These are phyloP conservation scores for Delphinus delphis DNA, from an alignment of 2,113 vertebrate species.

Conservation along the genomic window DNA sequence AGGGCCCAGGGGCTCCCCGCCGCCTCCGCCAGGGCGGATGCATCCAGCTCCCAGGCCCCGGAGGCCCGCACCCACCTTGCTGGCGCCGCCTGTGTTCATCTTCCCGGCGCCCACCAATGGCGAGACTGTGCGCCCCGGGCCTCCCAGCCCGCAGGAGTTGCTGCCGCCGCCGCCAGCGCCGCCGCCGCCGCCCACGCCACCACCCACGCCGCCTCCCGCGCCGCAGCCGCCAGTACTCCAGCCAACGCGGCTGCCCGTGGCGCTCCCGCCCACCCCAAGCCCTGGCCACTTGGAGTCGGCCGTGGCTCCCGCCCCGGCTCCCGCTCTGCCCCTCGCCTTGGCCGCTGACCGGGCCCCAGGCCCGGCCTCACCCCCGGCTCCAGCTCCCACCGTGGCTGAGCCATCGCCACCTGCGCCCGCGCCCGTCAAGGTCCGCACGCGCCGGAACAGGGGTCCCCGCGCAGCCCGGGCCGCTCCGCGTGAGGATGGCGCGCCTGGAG, in stretches of 20 bases:
- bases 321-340: background rate
- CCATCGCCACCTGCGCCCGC: background rate
- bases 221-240: background rate
- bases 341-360: background rate
- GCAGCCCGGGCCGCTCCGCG: background rate
- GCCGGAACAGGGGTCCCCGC: constrained; percentile 54
- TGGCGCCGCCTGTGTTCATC: constrained; percentile 75
- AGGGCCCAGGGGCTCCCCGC: constrained; percentile 57
- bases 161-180: background rate
- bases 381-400: background rate
- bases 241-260: background rate
- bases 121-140: background rate
- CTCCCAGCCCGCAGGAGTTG: background rate
- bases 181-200: background rate
- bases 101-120: constrained; percentile 66
- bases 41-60: background rate
- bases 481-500: constrained; percentile 9
- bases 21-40: background rate
- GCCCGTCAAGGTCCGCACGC: constrained; percentile 51
- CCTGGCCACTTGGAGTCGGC: background rate
- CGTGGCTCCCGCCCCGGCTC: background rate
- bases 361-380: background rate
- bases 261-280: background rate
- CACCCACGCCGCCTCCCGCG: background rate
- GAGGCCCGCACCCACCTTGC: constrained; percentile 44